Base-by-base conservation (phyloP, 2,113 vertebrate species). In the Potamarius usumacintae region DNA sequence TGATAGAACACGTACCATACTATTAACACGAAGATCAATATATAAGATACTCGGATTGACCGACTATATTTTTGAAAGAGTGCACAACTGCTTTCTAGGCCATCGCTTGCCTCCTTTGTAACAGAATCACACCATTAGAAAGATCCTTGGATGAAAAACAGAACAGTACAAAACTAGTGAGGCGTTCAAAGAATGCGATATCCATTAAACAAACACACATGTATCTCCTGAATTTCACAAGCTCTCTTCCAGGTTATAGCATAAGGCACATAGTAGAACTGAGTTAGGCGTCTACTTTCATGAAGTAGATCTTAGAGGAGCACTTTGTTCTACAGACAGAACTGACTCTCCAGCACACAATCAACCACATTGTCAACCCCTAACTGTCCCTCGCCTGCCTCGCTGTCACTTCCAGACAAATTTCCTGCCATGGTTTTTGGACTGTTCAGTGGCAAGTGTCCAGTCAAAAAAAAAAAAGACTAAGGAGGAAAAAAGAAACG, bases 1-100 rank as follows among this genome's bases (percentile, higher is more conserved):
- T 97, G 97, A 98, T 97, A 99, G 96, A 99, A 97, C 98, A 99
- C 97, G 97, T 98, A 99, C 98, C 98, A 97, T 99, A 99, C 98
- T 99, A 98, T 97, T 97, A 99, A 99, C 98, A 99, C 97, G 96
- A 98, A 99, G 96, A 96, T 98, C 97, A 97, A 98, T 98, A 99
- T 97, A 98, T 97, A 98, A 97, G 97, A 95, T 98, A 97, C 97
- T 98, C 97, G 97, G 96, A 97, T 97, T 96, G 96, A 96, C 97
- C 96, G 97, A 97, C 97, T 99, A 98, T 96, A 96, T 97, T 95
- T 97, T 95, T 96, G 96, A 97, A 97, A 97, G 97, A 98, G 97
- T 98, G 97, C 97, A 97, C 97, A 97, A 97, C 97, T 96, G 97
- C 97, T 97, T 97, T 97, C 97, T 96, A 97, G 97, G 97, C 98